Evolutionary conservation across 2,797 vertebrate genomes (phyloP), one percentile per base, ranked within the genome.

Genomic region (Anisognathus igniventris): DNA sequence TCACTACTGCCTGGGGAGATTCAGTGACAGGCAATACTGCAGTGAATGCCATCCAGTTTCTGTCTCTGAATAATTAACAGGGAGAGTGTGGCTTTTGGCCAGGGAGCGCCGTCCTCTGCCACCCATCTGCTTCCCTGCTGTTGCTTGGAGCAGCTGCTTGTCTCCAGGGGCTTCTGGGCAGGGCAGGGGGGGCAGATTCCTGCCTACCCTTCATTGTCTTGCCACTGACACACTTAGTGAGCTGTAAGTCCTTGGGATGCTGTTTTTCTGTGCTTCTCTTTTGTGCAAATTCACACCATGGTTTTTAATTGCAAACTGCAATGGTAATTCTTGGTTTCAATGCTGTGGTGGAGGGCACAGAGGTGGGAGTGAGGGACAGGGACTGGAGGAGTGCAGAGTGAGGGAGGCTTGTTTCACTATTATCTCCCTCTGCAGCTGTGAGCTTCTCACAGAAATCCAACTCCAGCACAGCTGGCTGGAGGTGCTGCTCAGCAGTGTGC

Each of bases 71-170:
- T 90, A 85, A 91, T 71, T 56, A 77, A 42, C 75, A 72, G 56
- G 31, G 31, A 68, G 40, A 86, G 31, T 1, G 14, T 81, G 86
- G 88, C 80, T 65, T 84, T 92, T 48, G 61, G 86, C 89, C 92
- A 85, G 51, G 48, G 70, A 92, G 28, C 0, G 0, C 61, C 0
- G 1, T 90, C 75, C 61, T 85, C 61, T 94, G 88, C 30, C 57
- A 81, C 76, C 71, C 84, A 74, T 96, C 96, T 96, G 93, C 67
- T 70, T 72, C 57, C 53, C 83, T 4, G 18, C 58, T 42, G 45
- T 53, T 80, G 64, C 51, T 70, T 6, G 33, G 42, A 90, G 79
- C 71, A 93, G 86, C 91, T 95, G 88, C 45, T 61, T 42, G 19
- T 80, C 64, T 88, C 53, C 2, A 3, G 53, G 60, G 31, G 31